A percentile compares a stretch with the other conserved stretches of the same genome.
Evolutionary conservation across 2,797 vertebrate genomes (phyloP).

Genomic region (Menidia menidia): DNA sequence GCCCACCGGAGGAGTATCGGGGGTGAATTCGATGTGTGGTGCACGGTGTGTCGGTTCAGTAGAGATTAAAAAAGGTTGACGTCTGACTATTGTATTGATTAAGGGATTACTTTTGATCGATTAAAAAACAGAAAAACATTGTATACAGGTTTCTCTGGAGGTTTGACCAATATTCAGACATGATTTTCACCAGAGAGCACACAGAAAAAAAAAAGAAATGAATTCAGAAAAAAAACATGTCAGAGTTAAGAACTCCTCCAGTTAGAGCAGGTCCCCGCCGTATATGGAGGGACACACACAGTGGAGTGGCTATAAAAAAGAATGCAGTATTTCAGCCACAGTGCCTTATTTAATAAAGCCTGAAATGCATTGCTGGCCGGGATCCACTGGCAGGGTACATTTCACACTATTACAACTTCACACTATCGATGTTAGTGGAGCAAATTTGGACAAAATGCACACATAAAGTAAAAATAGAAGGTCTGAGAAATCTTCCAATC

Average conservation of each 20-base stretch:
- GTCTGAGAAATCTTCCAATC: too few species aligned
- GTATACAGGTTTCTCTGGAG: neutral
- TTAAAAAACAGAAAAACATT: conserved; percentile 10
- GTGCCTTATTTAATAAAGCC: conserved; percentile 49
- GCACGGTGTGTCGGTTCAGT: neutral
- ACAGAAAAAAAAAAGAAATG: too few species aligned
- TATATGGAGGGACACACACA: conserved; percentile 33
- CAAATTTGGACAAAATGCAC: too few species aligned
- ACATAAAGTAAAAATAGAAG: too few species aligned
- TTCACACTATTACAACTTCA: too few species aligned
- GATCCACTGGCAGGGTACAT: conserved; percentile 30
- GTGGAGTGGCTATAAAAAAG: conserved; percentile 59
- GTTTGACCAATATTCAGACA: neutral
- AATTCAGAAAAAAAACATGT: conserved; percentile 19
- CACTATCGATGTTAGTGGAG: too few species aligned
- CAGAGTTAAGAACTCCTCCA: conserved; percentile 27
- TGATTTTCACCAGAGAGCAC: too few species aligned
- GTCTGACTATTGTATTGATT: conserved; percentile 9
- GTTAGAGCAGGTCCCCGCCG: conserved; percentile 36
- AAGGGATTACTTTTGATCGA: conserved; percentile 3
- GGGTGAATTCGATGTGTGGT: conserved; percentile 7
- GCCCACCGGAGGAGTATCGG: neutral
- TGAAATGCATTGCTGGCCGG: conserved; percentile 46
- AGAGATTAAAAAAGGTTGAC: conserved; percentile 1
- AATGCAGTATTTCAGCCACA: conserved; percentile 31